Base-by-base conservation (phyloP, 2,888 invertebrate genomes). In the Coelinius sp. region DNA sequence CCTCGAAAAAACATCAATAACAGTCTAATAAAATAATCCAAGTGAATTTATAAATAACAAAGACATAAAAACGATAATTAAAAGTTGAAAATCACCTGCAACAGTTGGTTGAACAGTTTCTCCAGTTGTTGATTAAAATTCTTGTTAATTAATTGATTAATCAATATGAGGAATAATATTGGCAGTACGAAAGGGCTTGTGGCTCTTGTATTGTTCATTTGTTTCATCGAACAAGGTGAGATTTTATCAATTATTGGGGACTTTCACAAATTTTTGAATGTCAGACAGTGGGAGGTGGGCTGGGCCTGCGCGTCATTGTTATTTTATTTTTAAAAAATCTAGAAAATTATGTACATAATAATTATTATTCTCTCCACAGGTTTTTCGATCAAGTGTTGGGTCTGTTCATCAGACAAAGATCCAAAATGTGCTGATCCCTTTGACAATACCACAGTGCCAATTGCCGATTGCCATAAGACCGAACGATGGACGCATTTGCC, bases 381-480 rank as follows among this genome's bases (percentile, higher is more conserved):
- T 76, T 85, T 88, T 63, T 89, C 91, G 71, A 94, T 95, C 62
- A 96, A 97, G 89, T 97, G 97, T 84, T 97, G 96, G 96, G 94
- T 93, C 67, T 97, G 97, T 83, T 92, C 96, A 76, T 97, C 96
- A 0, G 95, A 94, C 83, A 92, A 92, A 70, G 97, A 97, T 88
- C 95, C 96, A 0, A 95, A 96, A 89, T 97, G 97, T 84, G 93
- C 94, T 0, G 97, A 97, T 89, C 97, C 97, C 0, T 97, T 97
- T 82, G 97, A 97, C 86, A 97, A 97, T 84, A 92, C 92, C 31
- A 94, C 96, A 0, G 92, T 96, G 72, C 95, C 95, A 0, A 95
- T 96, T 64, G 93, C 93, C 0, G 96, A 97, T 84, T 95, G 95
- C 80, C 90, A 89, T 65, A 91, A 92, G 82, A 91, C 90, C 72